Evolutionary conservation across 2,797 vertebrate genomes (phyloP).

Genomic region (Alauda arvensis): DNA sequence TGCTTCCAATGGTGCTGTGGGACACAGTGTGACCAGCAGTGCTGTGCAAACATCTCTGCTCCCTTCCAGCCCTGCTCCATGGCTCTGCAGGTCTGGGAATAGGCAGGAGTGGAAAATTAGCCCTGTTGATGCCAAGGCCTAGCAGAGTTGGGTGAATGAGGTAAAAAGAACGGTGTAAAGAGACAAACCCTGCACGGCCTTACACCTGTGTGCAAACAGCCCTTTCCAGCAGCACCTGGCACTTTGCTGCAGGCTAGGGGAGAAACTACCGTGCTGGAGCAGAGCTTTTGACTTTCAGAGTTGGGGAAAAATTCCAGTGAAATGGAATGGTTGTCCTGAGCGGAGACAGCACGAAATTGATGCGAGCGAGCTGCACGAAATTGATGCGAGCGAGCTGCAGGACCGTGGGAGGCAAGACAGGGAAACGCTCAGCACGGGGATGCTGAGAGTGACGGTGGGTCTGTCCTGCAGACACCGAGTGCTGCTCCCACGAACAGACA

Average conservation of each 20-base stretch:
- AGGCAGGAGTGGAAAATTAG: neutral
- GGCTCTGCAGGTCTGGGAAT: neutral
- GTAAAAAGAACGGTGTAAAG: neutral
- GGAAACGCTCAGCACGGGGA: accelerated
- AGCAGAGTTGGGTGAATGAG: neutral
- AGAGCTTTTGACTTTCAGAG: neutral
- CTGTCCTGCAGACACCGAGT: neutral
- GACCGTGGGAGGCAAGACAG: neutral
- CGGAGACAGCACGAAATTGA: neutral
- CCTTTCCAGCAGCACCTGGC: neutral
- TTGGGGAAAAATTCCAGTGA: neutral
- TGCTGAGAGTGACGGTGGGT: neutral
- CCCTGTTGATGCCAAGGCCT: neutral
- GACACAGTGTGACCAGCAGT: neutral
- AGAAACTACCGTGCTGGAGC: neutral
- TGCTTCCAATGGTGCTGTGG: accelerated
- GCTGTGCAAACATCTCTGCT: accelerated
- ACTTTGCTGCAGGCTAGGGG: neutral
- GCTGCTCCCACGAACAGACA: neutral
- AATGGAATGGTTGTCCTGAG: neutral
- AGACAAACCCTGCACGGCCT: neutral
- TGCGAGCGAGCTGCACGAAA: neutral
- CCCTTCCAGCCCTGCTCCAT: neutral
- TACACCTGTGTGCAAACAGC: neutral
- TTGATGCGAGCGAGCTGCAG: accelerated